Base-by-base conservation (phyloP, 2,113 vertebrate species). In the Lampris megalopsis region DNA sequence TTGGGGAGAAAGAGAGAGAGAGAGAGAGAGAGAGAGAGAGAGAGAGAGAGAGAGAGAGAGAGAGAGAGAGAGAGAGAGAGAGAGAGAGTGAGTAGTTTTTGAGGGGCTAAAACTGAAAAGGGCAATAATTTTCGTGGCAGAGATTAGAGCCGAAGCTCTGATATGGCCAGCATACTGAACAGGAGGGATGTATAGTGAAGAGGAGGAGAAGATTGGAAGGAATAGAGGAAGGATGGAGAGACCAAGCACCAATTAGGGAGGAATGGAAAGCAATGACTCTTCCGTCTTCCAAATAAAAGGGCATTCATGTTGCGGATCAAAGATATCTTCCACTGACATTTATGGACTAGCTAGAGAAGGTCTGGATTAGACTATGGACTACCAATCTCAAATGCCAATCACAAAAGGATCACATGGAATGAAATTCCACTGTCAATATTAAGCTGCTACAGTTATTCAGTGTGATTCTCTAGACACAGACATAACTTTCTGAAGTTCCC, bases 391-490 rank as follows among this genome's bases (percentile, higher is more conserved):
- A 24, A n/a, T 66, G 54, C 57, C 47, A 68, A 64, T 68, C 58
- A 75, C 53, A 50, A 61, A 11, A 56, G 61, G 36, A 52, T 73
- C 56, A 68, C 13, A 68, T 74, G 41, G 54, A 41, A 61, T n/a
- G 38, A 50, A 62, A 63, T 40, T 76, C 54, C 49, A 54, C 38
- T 58, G 73, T 62, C 49, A 63, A 63, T 65, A 62, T 72, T 63
- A 68, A 75, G 66, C 79, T 77, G 75, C 83, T 80, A 64, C 9
- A 42, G 58, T 37, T 66, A 60, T 47, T 60, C 57, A 73, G 48
- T 40, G 6, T 9, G 68, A 67, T 37, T 6, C 50, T 73, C 61
- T 57, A 40, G 45, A 60, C 59, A 62, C 57, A 62, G 53, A 79
- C 65, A 6, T 54, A 49, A 11, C 49, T 38, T 42, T 64, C 6